Evolutionary conservation across 2,113 vertebrate species (phyloP).

Genomic region (Rhizomys pruinosus): DNA sequence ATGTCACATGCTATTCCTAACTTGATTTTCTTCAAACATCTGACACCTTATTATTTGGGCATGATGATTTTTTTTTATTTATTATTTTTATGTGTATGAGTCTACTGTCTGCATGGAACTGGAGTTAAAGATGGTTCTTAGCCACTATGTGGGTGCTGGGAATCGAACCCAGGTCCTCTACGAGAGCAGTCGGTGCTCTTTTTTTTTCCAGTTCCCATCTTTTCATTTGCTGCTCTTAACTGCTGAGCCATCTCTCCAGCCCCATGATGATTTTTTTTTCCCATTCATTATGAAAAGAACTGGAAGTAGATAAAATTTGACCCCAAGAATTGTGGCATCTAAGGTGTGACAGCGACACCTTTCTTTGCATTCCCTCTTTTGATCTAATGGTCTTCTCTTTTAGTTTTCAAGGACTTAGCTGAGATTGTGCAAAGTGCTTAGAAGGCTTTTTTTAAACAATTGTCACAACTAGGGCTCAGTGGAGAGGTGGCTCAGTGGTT

Average conservation of each 20-base stretch:
- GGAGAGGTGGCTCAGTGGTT: too few species aligned
- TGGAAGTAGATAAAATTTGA: not conserved
- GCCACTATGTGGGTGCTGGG: too few species aligned
- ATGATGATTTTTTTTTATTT: not conserved
- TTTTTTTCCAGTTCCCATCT: too few species aligned
- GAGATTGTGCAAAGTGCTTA: not conserved
- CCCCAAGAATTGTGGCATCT: not conserved
- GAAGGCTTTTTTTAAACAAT: not conserved
- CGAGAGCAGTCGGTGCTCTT: too few species aligned
- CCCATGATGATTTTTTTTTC: too few species aligned
- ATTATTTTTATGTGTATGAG: too few species aligned
- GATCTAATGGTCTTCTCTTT: not conserved
- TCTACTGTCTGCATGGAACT: too few species aligned
- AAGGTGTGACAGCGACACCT: not conserved
- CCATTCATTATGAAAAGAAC: not conserved
- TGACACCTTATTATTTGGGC: not conserved
- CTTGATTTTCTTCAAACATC: not conserved
- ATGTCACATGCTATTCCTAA: not conserved
- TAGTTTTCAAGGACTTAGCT: not conserved
- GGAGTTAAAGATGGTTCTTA: too few species aligned
- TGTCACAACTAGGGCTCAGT: too few species aligned
- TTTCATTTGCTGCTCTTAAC: too few species aligned
- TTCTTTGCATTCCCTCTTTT: not conserved
- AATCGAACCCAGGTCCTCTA: too few species aligned
- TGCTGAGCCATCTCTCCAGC: too few species aligned